Evolutionary conservation across 2,888 invertebrate genomes (phyloP), one percentile per base, ranked within the genome.

Genomic region (Abscondita cerata): DNA sequence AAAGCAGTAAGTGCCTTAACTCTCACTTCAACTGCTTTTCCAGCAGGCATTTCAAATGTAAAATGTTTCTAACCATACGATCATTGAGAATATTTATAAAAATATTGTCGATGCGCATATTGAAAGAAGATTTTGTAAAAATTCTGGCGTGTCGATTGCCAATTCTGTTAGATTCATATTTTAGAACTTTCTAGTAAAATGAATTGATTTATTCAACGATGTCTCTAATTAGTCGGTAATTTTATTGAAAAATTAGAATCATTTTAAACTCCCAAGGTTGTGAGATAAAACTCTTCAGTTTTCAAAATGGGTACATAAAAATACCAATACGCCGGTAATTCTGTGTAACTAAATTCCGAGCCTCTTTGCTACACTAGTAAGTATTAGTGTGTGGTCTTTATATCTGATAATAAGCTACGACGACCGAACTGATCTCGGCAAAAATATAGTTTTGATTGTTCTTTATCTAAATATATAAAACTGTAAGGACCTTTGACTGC

Each of bases 341-440:
- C 89, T 36, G 87, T 76, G 68, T 76, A 77, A 34, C 72, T 62
- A 25, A 25, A 25, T 85, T 86, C 67, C 85, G 75, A 80, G 87
- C n/a, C 87, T 67, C 84, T 75, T 69, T 64, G 85, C 82, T 16
- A 84, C 84, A 81, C 86, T 88, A 59, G 84, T 82, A 20, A 87
- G 74, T 52, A 84, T 71, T 56, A 83, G 70, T 13, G 79, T 75
- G 20, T 77, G 71, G 9, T 80, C 69, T 63, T 78, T 76, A 70
- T 81, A 79, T 69, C 87, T 47, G 91, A 79, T 38, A 97, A 80
- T 47, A 98, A 81, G 77, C 96, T 94, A 73, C 93, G 89, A 68
- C 97, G 84, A 34, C 97, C 97, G 76, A 93, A 87, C 68, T 85
- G 84, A 80, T 98, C 97, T 74, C 96, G 84, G 1, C 90, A 89